Base-by-base conservation (phyloP, 1,140 invertebrate genomes). In the Philopotamus ludificatus region DNA sequence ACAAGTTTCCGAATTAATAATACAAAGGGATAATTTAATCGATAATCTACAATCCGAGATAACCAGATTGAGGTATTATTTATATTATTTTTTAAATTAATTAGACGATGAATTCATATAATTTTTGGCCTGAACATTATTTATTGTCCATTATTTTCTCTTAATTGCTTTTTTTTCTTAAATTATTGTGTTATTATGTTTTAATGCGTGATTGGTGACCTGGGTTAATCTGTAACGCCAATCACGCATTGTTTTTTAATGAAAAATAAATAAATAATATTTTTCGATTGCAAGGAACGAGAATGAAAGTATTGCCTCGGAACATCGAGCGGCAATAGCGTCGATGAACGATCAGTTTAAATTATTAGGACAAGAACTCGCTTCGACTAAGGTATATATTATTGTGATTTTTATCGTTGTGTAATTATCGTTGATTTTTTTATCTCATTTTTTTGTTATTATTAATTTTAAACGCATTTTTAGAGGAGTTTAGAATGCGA, bases 41-140 rank as follows among this genome's bases (percentile, higher is more conserved):
- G 87, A 91, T 63, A 87, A 93, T 73, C 80, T 95, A 26, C 87
- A 89, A 71, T 83, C 85, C 74, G 90, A 93, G 76, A 87, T 86
- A 68, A 82, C 81, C 58, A 80, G 83, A 68, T 83, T 87, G 72
- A 81, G 86, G 78, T 84, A 9, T 21, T 47, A 15, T 34, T 15
- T 15, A 54, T 54, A 15, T 26, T 15, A 3, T 7, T 12, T 20
- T 12, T 26, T 7, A 15, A 21, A 15, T 42, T 58, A 21, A 39
- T 44, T 58, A 22, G 10, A 25, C 4, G 23, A 25, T 51, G 15
- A 51, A 9, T 9, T 21, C 3, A 7, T 54, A 26, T 34, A 3
- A 26, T 12, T 34, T 28, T 54, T 15, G 8, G 23, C 2, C 20
- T 44, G 42, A 44, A 44, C n/a, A 2, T 44, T 44, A 3, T 15